Base-by-base conservation (phyloP, 2,888 invertebrate genomes). In the Lasioglossum figueresi region DNA sequence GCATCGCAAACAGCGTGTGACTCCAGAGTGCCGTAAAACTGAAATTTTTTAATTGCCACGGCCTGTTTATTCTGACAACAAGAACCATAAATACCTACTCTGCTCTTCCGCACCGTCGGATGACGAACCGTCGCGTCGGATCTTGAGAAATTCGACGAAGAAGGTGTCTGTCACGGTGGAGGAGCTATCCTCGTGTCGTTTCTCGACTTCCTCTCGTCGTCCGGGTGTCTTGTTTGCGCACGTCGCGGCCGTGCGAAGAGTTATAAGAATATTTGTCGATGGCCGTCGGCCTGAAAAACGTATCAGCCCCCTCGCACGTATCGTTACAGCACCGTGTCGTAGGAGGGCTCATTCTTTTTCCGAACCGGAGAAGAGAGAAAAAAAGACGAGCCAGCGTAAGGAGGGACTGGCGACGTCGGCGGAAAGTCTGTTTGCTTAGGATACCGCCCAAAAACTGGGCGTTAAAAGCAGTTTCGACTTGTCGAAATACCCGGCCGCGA, bases 371-470 rank as follows among this genome's bases (percentile, higher is more conserved):
- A 31, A n/a, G 52, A 52, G 52, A 52, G 40, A 66, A 52, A 48
- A 40, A 52, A 73, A 43, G n/a, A n/a, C n/a, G 37, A 37, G 40
- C 31, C 71, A 72, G n/a, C 74, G 43, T 63, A 10, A n/a, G 43
- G 37, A 43, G 72, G 75, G 72, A 40, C 34, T 6, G 40, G 73
- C 74, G 75, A 75, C 85, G 83, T 83, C 80, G 86, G 79, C 80
- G 75, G 83, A 88, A 82, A 87, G 84, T 84, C 80, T 92, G 91
- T 92, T 92, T 93, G 90, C 86, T 92, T 93, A 92, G 93, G 92
- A 88, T 86, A 88, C 89, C 88, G 63, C 88, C 89, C 88, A 89
- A 93, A 91, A 93, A 91, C 88, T 79, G 84, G 72, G 82, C 88
- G 88, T 85, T 92, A 92, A 92, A 92, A 92, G 92, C 92, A 48